These are phyloP conservation scores for Ginglymostoma cirratum DNA, from an alignment of 2,113 vertebrate species.

Conservation along the genomic window DNA sequence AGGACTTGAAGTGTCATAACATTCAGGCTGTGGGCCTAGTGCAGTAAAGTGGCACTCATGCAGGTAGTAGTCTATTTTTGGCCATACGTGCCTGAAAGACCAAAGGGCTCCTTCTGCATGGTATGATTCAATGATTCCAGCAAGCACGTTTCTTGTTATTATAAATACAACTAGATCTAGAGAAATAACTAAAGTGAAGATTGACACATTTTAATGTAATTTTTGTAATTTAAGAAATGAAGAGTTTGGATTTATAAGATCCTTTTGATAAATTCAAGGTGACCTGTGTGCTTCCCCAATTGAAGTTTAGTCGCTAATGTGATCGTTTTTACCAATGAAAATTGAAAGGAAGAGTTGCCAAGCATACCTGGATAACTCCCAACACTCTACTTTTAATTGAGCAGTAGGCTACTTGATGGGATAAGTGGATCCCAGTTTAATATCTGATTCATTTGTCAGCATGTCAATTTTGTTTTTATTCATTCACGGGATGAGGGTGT, in stretches of 20 bases:
- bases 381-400: not conserved
- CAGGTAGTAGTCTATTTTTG: no score
- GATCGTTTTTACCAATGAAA: not conserved
- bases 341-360: not conserved
- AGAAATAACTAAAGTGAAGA: not conserved
- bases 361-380: not conserved
- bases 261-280: not conserved
- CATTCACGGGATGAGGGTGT: no score
- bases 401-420: not conserved
- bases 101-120: no score
- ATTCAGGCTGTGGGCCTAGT: no score
- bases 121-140: no score
- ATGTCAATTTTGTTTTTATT: no score
- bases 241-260: not conserved
- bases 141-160: not conserved
- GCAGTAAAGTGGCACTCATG: no score
- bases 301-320: not conserved
- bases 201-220: not conserved
- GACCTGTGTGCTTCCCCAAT: not conserved
- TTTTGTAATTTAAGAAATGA: not conserved
- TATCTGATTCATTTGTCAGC: not conserved
- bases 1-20: no score
- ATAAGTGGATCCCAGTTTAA: no score
- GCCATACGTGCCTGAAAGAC: no score
- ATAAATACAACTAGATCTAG: not conserved